Evolutionary conservation across 30 jellyfish, hydroid and myxozoan species (phyloP).

Genomic region (Calvadosia cruxmelitensis): DNA sequence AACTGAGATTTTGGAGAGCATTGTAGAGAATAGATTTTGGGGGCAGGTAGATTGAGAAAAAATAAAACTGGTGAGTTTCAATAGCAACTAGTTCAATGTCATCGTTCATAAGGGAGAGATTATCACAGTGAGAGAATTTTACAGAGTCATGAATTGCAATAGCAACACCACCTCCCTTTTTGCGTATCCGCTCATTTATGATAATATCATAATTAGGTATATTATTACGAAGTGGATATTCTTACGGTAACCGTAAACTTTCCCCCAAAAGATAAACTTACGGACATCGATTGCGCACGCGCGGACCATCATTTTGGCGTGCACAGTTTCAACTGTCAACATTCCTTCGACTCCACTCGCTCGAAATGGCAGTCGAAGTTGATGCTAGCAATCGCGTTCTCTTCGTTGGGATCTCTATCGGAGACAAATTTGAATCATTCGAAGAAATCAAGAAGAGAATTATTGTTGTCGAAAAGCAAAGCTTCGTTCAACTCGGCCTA

Average conservation of each 20-base stretch:
- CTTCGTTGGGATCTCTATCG: constrained; percentile 6
- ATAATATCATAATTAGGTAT: not conserved
- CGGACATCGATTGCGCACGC: too few relatives aligned
- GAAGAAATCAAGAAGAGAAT: constrained; percentile 11
- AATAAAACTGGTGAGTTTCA: not conserved
- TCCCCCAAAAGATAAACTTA: too few relatives aligned
- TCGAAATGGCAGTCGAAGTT: too few relatives aligned
- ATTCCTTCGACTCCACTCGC: too few relatives aligned
- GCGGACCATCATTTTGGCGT: too few relatives aligned
- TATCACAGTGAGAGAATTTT: not conserved
- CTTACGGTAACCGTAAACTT: too few relatives aligned
- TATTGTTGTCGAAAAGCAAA: constrained; percentile 4
- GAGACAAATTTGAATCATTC: constrained; percentile 4
- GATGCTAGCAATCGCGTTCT: too few relatives aligned
- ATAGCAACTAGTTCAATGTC: not conserved
- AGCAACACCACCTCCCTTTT: not conserved
- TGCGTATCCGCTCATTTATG: not conserved
- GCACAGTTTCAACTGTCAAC: too few relatives aligned
- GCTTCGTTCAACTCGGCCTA: constrained; percentile 16
- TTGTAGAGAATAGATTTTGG: not conserved
- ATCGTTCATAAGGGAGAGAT: not conserved
- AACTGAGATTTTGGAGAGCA: not conserved
- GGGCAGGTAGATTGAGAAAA: not conserved
- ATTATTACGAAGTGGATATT: too few relatives aligned
- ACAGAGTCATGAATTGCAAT: not conserved